Conservation (phyloP, 1,140 invertebrate genomes). For the Eumeta japonica region DNA sequence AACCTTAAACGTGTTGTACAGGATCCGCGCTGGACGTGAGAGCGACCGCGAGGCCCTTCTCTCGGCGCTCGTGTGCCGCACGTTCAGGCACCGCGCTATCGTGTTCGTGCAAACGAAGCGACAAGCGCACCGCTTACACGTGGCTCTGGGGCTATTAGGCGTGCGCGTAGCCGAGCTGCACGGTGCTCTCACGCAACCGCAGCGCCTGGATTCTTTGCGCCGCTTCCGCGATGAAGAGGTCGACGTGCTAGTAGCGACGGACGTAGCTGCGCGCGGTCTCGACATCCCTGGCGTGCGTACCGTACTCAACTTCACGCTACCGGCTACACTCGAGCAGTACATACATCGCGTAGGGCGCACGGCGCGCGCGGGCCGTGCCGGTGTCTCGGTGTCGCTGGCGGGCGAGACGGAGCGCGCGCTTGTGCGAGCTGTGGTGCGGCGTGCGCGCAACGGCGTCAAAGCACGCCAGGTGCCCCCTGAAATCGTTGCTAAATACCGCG, state of each 20-base stretch:
- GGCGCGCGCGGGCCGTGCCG: constrained; percentile 85
- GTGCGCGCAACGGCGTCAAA: constrained; percentile 83
- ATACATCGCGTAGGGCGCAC: constrained; percentile 94
- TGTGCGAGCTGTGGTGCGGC: constrained; percentile 89
- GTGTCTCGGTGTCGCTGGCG: constrained; percentile 90
- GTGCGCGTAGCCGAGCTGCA: constrained; percentile 90
- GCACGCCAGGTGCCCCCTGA: constrained; percentile 83
- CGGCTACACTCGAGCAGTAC: constrained; percentile 90
- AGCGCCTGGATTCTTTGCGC: constrained; percentile 85
- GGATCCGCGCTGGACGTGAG: constrained; percentile 65
- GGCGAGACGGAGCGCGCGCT: constrained; percentile 88
- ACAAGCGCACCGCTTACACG: constrained; percentile 88
- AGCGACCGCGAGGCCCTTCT: constrained; percentile 88
- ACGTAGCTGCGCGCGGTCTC: constrained; percentile 93
- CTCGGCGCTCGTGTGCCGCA: constrained; percentile 86
- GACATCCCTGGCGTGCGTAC: constrained; percentile 96
- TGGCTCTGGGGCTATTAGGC: constrained; percentile 85
- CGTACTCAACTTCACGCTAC: constrained; percentile 96
- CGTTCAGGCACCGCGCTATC: constrained; percentile 90
- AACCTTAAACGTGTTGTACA: constrained; percentile 9
- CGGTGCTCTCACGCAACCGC: constrained; percentile 90
- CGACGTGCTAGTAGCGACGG: constrained; percentile 92
- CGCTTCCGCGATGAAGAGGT: constrained; percentile 86
- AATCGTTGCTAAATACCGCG: constrained; percentile 84
- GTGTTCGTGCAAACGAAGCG: constrained; percentile 96